Evolutionary conservation across 1,140 invertebrate genomes (phyloP).

Genomic region (Augochlora pura): DNA sequence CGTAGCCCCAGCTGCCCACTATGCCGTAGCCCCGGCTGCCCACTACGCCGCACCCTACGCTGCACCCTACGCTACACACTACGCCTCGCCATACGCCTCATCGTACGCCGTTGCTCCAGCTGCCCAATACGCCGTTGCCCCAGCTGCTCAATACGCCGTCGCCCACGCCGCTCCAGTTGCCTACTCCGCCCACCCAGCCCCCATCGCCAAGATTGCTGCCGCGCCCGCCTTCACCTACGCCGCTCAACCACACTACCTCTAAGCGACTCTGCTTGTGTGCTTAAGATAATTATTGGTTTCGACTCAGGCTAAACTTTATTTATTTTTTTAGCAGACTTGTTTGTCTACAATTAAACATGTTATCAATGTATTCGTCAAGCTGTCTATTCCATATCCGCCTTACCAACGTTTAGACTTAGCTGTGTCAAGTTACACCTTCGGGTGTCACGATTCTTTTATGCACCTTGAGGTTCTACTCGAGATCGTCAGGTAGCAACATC

Average conservation of each 20-base stretch:
- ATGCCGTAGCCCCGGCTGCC: not conserved
- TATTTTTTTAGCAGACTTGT: conserved; percentile 59
- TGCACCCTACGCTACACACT: conserved; percentile 25
- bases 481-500: too few species aligned
- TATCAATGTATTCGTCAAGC: conserved; percentile 30
- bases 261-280: conserved; percentile 1
- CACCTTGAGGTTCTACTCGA: too few species aligned
- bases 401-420: too few species aligned
- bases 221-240: conserved; percentile 43
- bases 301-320: conserved; percentile 60
- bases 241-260: conserved; percentile 44
- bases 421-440: too few species aligned
- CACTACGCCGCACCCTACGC: conserved; percentile 28
- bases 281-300: conserved; percentile 8
- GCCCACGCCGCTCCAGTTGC: conserved; percentile 36
- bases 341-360: conserved; percentile 59
- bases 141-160: conserved; percentile 40
- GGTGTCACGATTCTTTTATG: too few species aligned
- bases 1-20: conserved; percentile 31
- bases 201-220: not conserved
- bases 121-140: conserved; percentile 7
- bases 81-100: conserved; percentile 19
- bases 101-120: conserved; percentile 21
- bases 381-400: not conserved
- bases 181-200: conserved; percentile 22